Conservation (phyloP, 1,140 invertebrate species). For the Neomicropteryx cornuta region DNA sequence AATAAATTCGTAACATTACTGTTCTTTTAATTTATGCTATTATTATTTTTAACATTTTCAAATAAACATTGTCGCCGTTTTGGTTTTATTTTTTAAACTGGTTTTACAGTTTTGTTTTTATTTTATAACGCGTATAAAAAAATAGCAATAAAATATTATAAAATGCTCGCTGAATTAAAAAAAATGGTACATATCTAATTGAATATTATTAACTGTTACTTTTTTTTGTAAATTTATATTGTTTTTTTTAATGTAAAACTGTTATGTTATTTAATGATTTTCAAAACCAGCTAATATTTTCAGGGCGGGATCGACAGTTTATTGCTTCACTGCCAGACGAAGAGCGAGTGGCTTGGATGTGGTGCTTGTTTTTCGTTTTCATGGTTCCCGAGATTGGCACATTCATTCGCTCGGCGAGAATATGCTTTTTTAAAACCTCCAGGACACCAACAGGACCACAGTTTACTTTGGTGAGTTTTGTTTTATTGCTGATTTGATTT, state of each 20-base stretch:
- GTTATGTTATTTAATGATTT: neutral
- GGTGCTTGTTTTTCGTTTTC: conserved; percentile 82
- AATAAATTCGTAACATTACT: no score
- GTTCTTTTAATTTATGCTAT: no score
- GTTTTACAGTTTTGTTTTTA: conserved; percentile 1
- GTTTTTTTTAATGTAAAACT: neutral
- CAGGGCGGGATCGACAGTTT: conserved; percentile 75
- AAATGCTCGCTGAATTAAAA: neutral
- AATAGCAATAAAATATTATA: neutral
- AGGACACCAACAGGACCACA: conserved; percentile 50
- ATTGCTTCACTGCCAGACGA: conserved; percentile 64
- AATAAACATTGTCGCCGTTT: no score
- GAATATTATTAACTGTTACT: neutral
- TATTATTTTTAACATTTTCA: no score
- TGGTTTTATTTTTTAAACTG: conserved; percentile 1
- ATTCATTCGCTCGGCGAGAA: conserved; percentile 70
- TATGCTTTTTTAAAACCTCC: conserved; percentile 84
- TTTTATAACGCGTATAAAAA: neutral
- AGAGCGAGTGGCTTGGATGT: conserved; percentile 85
- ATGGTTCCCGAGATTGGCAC: conserved; percentile 80
- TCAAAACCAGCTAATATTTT: conserved; percentile 8
- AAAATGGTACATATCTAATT: neutral
- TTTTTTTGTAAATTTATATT: neutral
- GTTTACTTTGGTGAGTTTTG: conserved; percentile 43
- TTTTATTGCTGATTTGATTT: no score